Evolutionary conservation across 2,797 vertebrate genomes (phyloP).

Genomic region (Antennarius maculatus): DNA sequence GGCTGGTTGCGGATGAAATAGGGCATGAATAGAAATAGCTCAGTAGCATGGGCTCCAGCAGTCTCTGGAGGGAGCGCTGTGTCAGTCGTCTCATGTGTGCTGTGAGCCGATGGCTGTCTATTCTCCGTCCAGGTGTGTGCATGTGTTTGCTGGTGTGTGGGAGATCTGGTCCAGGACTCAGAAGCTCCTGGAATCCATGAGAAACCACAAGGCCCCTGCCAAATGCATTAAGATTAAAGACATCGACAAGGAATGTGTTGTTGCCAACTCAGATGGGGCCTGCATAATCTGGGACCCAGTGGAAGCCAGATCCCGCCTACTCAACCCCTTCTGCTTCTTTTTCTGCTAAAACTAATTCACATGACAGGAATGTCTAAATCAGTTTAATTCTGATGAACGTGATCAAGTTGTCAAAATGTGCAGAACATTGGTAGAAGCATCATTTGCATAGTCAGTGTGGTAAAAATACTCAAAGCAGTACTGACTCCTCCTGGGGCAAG

Average conservation of each 20-base stretch:
- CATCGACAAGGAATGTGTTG: slow-evolving; percentile 81
- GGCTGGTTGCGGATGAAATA: slow-evolving; percentile 70
- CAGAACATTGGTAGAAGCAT: slow-evolving; percentile 13
- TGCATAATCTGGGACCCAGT: slow-evolving; percentile 77
- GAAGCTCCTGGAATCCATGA: slow-evolving; percentile 75
- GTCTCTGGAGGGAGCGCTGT: slow-evolving; percentile 58
- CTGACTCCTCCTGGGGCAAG: no score
- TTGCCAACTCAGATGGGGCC: slow-evolving; percentile 82
- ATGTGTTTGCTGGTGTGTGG: slow-evolving; percentile 37
- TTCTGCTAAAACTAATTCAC: slow-evolving; percentile 31
- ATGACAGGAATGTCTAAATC: slow-evolving; percentile 33
- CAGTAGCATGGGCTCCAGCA: slow-evolving; percentile 40
- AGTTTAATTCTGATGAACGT: slow-evolving; percentile 25
- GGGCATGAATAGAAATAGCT: slow-evolving; percentile 75
- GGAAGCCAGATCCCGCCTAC: slow-evolving; percentile 78
- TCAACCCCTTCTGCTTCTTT: slow-evolving; percentile 54
- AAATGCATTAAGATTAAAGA: slow-evolving; percentile 83
- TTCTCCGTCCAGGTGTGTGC: slow-evolving; percentile 58
- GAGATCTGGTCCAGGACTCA: slow-evolving; percentile 69
- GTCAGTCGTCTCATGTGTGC: slow-evolving; percentile 50
- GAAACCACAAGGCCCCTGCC: slow-evolving; percentile 80
- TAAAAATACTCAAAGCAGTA: not conserved
- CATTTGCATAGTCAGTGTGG: slow-evolving; percentile 10
- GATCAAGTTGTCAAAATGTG: slow-evolving; percentile 24
- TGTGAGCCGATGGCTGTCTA: slow-evolving; percentile 49